Percentiles rank a stretch among this genome's conserved stretches.
Evolutionary conservation across 2,113 vertebrate species (phyloP).

Genomic region (Vidua chalybeata): DNA sequence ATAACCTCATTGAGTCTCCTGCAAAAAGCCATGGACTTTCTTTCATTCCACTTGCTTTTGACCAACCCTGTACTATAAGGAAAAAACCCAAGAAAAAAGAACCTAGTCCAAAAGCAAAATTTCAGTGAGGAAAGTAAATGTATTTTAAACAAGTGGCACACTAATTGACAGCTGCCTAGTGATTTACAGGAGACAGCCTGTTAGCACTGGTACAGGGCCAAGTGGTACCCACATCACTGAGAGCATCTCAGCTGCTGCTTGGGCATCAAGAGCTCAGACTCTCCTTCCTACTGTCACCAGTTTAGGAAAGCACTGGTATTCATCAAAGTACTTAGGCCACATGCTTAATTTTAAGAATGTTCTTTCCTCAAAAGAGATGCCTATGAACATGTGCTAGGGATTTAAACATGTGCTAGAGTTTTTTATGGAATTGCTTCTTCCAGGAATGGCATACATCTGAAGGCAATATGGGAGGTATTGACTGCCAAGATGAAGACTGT

Average conservation of each 20-base stretch:
- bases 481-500: background rate
- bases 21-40: background rate
- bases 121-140: background rate
- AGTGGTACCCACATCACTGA: background rate
- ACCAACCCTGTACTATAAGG: background rate
- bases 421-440: constrained; percentile 27
- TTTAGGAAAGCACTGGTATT: background rate
- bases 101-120: background rate
- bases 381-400: background rate
- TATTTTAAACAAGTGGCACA: background rate
- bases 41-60: background rate
- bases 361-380: background rate
- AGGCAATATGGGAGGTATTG: constrained; percentile 24
- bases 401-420: background rate
- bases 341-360: background rate
- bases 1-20: constrained; percentile 11
- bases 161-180: constrained; percentile 4
- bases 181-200: background rate
- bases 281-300: background rate
- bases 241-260: background rate
- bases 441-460: constrained; percentile 22
- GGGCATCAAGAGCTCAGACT: background rate
- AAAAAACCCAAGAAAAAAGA: background rate
- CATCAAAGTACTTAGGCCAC: background rate
- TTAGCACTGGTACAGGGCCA: background rate